Conservation (phyloP, 2,797 vertebrate genomes). For the Eupleurogrammus muticus region DNA sequence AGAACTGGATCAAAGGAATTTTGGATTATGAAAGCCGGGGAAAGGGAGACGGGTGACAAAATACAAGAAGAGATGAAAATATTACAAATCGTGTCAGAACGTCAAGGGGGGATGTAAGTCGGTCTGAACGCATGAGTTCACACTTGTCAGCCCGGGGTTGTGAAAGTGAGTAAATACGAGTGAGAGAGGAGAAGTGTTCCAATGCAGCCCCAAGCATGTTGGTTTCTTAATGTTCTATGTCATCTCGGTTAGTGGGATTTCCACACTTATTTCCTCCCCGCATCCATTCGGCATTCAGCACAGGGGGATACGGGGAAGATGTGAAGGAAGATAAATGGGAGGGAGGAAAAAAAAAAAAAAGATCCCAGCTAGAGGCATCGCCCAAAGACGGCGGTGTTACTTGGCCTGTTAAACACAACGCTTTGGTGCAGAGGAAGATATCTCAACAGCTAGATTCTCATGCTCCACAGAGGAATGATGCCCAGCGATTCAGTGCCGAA, state of each 20-base stretch:
- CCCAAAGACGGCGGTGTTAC: too few relatives aligned
- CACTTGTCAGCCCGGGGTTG: neutral
- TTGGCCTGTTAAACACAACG: too few relatives aligned
- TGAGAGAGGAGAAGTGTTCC: slow-evolving; percentile 16
- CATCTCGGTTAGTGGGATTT: slow-evolving; percentile 20
- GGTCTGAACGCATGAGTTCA: slow-evolving; percentile 3
- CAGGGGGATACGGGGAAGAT: neutral
- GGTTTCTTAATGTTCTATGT: slow-evolving; percentile 17
- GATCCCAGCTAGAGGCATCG: neutral
- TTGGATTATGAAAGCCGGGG: neutral
- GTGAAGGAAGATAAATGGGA: neutral
- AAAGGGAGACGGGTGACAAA: neutral
- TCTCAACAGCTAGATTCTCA: neutral
- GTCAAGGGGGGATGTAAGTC: neutral
- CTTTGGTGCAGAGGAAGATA: too few relatives aligned
- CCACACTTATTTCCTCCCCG: neutral
- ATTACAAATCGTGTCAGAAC: neutral
- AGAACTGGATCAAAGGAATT: neutral
- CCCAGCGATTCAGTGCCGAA: too few relatives aligned
- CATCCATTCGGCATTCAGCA: slow-evolving; percentile 9
- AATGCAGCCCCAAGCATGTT: slow-evolving; percentile 18
- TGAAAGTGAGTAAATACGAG: slow-evolving; percentile 35
- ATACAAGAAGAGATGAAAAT: neutral
- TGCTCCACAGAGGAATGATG: neutral
- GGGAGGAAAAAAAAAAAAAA: neutral